Conservation (phyloP, 2,888 invertebrate genomes). For the Desoria tigrina region DNA sequence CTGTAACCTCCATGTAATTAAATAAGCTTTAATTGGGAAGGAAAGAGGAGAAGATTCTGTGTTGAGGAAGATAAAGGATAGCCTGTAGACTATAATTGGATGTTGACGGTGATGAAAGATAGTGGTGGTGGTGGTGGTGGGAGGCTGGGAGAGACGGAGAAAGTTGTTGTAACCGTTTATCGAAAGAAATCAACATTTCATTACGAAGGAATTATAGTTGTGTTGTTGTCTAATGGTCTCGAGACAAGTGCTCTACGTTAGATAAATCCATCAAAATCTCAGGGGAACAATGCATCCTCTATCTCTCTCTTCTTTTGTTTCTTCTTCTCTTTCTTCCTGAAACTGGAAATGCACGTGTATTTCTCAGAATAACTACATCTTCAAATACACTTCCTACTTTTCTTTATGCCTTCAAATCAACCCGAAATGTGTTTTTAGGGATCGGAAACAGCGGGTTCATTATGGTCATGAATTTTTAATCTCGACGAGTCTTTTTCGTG, state of each 20-base stretch:
- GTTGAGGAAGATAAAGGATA: background rate
- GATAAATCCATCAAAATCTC: conserved; percentile 42
- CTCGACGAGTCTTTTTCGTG: too few relatives aligned
- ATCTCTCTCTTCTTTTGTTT: conserved; percentile 19
- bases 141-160: conserved; percentile 3
- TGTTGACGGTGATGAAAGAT: conserved; percentile 13
- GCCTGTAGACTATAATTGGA: background rate
- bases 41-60: conserved; percentile 1
- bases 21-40: conserved; percentile 11
- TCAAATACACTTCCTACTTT: background rate
- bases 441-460: too few relatives aligned
- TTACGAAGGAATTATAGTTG: conserved; percentile 36
- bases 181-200: conserved; percentile 44
- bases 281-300: conserved; percentile 35
- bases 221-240: conserved; percentile 25
- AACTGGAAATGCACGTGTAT: background rate
- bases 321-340: background rate
- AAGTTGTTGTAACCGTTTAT: conserved; percentile 29
- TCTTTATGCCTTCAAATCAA: too few relatives aligned
- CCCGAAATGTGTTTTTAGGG: too few relatives aligned
- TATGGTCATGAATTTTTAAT: too few relatives aligned
- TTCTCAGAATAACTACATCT: conserved; percentile 1
- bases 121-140: background rate
- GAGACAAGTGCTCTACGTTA: conserved; percentile 20
- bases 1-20: conserved; percentile 14